A percentile compares a stretch with the other conserved stretches of the same genome.
phyloP scores from a whole-genome alignment of 1,140 invertebrate species.

The Penaeus chinensis region DNA sequence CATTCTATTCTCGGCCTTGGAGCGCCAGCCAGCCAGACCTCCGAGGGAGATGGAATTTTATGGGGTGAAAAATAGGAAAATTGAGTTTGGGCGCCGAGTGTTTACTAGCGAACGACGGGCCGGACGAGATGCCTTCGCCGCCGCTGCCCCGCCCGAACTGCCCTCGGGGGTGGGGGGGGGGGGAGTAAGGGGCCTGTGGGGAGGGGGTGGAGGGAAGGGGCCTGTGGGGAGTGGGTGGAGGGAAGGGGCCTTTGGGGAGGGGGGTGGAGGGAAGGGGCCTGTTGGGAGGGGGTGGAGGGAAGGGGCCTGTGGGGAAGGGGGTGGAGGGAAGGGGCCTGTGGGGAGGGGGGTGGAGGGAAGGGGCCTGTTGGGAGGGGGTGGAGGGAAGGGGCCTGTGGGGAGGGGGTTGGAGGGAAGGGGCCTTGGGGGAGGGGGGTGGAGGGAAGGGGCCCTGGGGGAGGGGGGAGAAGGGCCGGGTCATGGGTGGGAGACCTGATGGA shows the following conservation, averaged over 20 bases:
- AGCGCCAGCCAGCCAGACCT: background rate
- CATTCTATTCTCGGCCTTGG: conserved; percentile 31
- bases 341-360: background rate
- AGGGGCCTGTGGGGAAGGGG: background rate
- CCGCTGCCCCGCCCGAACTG: background rate
- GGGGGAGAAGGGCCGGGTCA: background rate
- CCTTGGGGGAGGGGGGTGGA: background rate
- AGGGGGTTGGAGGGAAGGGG: background rate
- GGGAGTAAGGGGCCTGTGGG: background rate
- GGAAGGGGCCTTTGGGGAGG: background rate
- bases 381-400: background rate
- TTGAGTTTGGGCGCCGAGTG: conserved; percentile 42
- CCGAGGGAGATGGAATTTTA: conserved; percentile 28
- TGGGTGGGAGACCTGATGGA: background rate
- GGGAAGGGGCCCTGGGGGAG: background rate
- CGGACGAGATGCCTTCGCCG: background rate
- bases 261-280: background rate
- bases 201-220: background rate
- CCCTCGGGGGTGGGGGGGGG: background rate
- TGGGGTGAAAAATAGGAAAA: conserved; percentile 45
- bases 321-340: background rate
- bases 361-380: background rate
- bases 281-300: background rate
- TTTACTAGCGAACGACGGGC: conserved; percentile 7
- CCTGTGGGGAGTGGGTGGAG: background rate